Base-by-base conservation (phyloP, 1,140 invertebrate species). In the Euwallacea similis region DNA sequence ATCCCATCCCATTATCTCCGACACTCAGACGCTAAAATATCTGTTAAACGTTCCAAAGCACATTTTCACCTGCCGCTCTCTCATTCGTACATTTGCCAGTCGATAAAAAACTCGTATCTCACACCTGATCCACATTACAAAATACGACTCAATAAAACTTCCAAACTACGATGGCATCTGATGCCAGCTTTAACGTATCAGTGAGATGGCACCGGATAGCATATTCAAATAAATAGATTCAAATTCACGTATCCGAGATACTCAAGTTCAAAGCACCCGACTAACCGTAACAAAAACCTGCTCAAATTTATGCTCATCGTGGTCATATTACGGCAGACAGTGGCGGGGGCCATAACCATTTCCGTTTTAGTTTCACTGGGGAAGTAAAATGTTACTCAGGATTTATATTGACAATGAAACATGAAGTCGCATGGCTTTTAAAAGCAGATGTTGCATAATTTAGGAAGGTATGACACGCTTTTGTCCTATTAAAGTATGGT, bases 111-210 rank as follows among this genome's bases (percentile, higher is more conserved):
- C 54, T 41, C 69, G 69, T 71, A 71, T 63, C 62, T 66, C 21
- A 66, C 69, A 71, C 69, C 69, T 71, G 69, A 64, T 66, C 66
- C 58, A 60, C 67, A 69, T 69, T 63, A 71, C 69, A 66, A 71
- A 65, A 64, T 71, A 71, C 43, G 47, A 16, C 62, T 64, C 69
- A 66, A 71, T 71, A 71, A 65, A 71, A 71, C 53, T 65, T 71
- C 33, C 10, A 70, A 69, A 69, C 16, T 66, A 60, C 59, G 33
- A 60, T 53, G 59, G 46, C 60, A 71, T 71, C 69, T 47, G 62
- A 65, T 63, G 56, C 42, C 54, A 33, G 54, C 60, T 61, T 71
- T 65, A 71, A 66, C 69, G 53, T 70, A 70, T 70, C 68, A 70
- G 55, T 70, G n/a, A 55, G 56, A 71, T 44, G 67, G 67, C 44